Percentiles rank a stretch among this genome's conserved stretches.
phyloP scores from a whole-genome alignment of 2,888 invertebrate species.

The Acanthosepion lycidas region DNA sequence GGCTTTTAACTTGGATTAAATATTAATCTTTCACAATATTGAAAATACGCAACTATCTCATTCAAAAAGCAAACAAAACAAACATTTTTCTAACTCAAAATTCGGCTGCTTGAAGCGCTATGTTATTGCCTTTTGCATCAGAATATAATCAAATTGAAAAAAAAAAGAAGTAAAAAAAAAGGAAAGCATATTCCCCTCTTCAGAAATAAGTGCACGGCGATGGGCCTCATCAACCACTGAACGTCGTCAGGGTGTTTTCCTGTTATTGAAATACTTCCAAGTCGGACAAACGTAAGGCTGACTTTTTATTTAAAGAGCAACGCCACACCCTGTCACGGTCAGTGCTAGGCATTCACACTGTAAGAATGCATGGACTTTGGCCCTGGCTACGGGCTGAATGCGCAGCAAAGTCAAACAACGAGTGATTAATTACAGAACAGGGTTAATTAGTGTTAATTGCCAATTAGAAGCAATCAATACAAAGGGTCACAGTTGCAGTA shows the following conservation, averaged over 20 bases:
- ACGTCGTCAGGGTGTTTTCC: background rate
- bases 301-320: background rate
- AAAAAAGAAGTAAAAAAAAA: too few species aligned
- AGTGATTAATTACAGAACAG: slow-evolving; percentile 33
- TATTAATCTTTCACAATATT: too few species aligned
- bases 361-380: background rate
- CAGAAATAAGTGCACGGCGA: too few species aligned
- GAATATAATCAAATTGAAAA: too few species aligned
- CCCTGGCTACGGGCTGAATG: slow-evolving; percentile 33
- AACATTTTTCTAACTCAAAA: too few species aligned
- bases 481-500: background rate
- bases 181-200: too few species aligned
- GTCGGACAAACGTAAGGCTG: background rate
- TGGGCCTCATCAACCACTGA: background rate
- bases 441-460: slow-evolving; percentile 13
- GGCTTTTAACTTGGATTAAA: too few species aligned
- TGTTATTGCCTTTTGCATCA: too few species aligned
- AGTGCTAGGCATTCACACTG: background rate
- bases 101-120: too few species aligned
- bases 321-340: background rate
- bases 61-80: too few species aligned
- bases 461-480: background rate
- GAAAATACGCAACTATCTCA: too few species aligned
- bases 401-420: slow-evolving; percentile 14
- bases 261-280: background rate